Percentiles rank a stretch among this genome's conserved stretches.
phyloP scores from a whole-genome alignment of 2,113 vertebrate genomes.

The Archilochus colubris region DNA sequence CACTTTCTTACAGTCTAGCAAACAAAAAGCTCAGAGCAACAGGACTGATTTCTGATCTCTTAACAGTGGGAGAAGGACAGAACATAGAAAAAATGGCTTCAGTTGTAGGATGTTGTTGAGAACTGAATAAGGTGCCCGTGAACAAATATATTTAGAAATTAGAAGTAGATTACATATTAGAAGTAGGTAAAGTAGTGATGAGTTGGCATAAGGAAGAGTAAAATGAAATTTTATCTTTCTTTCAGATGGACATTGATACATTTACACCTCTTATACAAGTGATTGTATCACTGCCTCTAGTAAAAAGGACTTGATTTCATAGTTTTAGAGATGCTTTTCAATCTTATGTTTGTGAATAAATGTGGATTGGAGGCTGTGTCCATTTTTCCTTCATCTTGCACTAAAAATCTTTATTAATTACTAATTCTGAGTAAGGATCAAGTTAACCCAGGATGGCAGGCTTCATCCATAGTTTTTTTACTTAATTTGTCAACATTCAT shows the following conservation, averaged over 20 bases:
- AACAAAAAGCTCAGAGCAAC: background rate
- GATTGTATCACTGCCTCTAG: background rate
- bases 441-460: background rate
- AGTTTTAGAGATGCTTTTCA: background rate
- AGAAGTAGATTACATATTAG: background rate
- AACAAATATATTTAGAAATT: background rate
- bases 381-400: background rate
- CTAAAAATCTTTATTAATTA: background rate
- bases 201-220: background rate
- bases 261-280: background rate
- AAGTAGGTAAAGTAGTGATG: background rate
- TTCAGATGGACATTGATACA: background rate
- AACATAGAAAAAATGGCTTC: background rate
- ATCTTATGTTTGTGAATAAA: background rate
- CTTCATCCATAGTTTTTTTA: conserved; percentile 37
- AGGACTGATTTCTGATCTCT: background rate
- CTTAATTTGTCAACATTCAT: conserved; percentile 25
- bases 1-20: background rate
- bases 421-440: background rate
- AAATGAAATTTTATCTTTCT: background rate
- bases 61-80: background rate
- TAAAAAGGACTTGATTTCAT: background rate
- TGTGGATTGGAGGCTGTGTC: background rate
- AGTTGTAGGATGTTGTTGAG: background rate
- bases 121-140: background rate